These are phyloP conservation scores for Labeo rohita DNA, from an alignment of 2,113 vertebrate species.

Conservation along the genomic window DNA sequence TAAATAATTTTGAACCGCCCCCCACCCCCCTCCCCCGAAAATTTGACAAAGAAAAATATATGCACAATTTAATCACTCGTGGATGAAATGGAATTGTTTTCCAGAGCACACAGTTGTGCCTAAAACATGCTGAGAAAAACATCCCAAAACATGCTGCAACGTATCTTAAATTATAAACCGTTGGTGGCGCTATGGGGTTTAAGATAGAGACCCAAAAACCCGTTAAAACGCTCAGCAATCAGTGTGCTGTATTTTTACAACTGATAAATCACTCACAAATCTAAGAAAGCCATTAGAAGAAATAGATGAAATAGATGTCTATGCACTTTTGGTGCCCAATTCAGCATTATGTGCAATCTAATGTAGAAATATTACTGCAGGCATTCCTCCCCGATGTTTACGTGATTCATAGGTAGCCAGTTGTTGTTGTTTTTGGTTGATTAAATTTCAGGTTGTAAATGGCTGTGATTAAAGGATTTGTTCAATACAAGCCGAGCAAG, in stretches of 20 bases:
- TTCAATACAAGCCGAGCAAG: not conserved
- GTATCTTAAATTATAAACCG: not conserved
- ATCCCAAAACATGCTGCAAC: not conserved
- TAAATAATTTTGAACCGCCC: too few species aligned
- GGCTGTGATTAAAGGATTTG: conserved; percentile 14
- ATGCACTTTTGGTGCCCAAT: not conserved
- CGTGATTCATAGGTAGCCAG: conserved; percentile 20
- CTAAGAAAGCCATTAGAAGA: not conserved
- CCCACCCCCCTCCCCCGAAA: too few species aligned
- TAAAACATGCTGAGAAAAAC: too few species aligned
- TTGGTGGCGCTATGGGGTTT: not conserved
- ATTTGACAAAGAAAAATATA: too few species aligned
- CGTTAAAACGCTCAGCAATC: not conserved
- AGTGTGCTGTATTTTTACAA: not conserved
- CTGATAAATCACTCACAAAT: conserved; percentile 4
- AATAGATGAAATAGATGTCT: not conserved
- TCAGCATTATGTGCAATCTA: not conserved
- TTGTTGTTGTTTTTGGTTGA: conserved; percentile 34
- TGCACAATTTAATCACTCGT: too few species aligned
- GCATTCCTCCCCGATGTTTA: not conserved
- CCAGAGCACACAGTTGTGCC: too few species aligned
- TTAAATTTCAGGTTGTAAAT: conserved; percentile 28
- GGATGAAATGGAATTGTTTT: too few species aligned
- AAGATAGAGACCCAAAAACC: not conserved
- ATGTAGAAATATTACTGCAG: not conserved